Evolutionary conservation across 1,140 invertebrate genomes (phyloP).

Genomic region (Papilio polyxenes): DNA sequence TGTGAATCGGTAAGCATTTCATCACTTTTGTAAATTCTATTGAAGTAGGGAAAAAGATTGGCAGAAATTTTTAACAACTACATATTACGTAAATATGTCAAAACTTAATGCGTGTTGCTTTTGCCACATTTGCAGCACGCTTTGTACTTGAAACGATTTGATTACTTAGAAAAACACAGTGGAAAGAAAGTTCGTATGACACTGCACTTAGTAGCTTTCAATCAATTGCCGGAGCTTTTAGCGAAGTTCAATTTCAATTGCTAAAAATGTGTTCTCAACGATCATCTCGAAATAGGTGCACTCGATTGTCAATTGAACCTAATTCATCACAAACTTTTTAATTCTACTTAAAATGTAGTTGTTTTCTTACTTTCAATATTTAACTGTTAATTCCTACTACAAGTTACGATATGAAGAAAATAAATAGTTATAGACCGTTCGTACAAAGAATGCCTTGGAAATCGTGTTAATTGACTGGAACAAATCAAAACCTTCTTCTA

Average conservation of each 20-base stretch:
- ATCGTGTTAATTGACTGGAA: neutral
- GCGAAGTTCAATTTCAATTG: slow-evolving; percentile 23
- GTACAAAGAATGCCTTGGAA: neutral
- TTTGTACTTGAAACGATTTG: neutral
- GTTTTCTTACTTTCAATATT: neutral
- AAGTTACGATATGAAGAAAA: too few relatives aligned
- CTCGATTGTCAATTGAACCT: neutral
- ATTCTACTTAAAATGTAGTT: neutral
- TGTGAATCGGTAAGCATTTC: neutral
- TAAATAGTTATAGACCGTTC: too few relatives aligned
- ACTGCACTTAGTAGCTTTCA: slow-evolving; percentile 28
- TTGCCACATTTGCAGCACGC: neutral
- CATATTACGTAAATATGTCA: neutral
- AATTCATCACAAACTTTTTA: neutral
- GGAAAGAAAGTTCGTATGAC: neutral
- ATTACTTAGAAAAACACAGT: neutral
- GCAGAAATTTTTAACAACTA: too few relatives aligned
- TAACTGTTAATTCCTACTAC: neutral
- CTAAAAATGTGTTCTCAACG: slow-evolving; percentile 19
- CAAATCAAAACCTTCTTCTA: neutral
- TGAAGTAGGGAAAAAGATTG: too few relatives aligned
- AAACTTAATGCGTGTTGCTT: neutral
- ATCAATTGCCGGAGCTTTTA: slow-evolving; percentile 26
- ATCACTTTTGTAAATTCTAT: neutral
- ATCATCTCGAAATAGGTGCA: slow-evolving; percentile 24